Evolutionary conservation across 1,140 invertebrate species (phyloP), one percentile per base, ranked within the genome.

Genomic region (Drosophila cardini): DNA sequence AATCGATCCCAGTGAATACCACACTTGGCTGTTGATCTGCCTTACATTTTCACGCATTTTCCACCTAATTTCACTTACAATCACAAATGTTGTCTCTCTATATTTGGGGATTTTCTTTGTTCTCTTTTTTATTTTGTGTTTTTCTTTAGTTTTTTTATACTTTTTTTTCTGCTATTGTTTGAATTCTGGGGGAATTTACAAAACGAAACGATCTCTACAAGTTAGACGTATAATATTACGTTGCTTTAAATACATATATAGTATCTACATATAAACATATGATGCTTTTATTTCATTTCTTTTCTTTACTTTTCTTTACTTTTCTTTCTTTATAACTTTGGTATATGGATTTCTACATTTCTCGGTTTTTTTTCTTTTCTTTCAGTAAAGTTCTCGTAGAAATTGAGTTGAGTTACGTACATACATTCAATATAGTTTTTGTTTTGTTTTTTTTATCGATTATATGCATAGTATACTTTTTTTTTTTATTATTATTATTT

Each of bases 251-350:
- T 81, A 78, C 76, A 86, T 75, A 87, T 83, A 79, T 84, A 84
- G 48, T 63, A 72, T 87, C 84, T 87, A 87, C 84, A 87, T 87
- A 89, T 89, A 80, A 89, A 89, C 84, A 89, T 89, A 87, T 73
- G 76, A 69, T 82, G 63, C 52, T 74, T 74, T 64, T n/a, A n/a
- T 52, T 73, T 69, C 72, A 18, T 69, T 57, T 63, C 43, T 34
- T 48, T 50, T 26, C 21, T 76, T 43, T 34, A 50, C 34, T 34
- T 55, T 60, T 13, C 30, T 82, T 79, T 58, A 69, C 18, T 62
- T 77, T 80, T 63, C 53, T 87, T 83, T 78, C 50, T 52, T 62
- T 73, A 68, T 68, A 80, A 89, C 84, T 89, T 89, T 89, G 84
- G 84, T 89, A 89, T 89, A 89, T 89, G 80, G 77, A 89, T 89